Evolutionary conservation across 2,888 invertebrate species (phyloP), one percentile per base, ranked within the genome.

Genomic region (Matsumyia berberina): DNA sequence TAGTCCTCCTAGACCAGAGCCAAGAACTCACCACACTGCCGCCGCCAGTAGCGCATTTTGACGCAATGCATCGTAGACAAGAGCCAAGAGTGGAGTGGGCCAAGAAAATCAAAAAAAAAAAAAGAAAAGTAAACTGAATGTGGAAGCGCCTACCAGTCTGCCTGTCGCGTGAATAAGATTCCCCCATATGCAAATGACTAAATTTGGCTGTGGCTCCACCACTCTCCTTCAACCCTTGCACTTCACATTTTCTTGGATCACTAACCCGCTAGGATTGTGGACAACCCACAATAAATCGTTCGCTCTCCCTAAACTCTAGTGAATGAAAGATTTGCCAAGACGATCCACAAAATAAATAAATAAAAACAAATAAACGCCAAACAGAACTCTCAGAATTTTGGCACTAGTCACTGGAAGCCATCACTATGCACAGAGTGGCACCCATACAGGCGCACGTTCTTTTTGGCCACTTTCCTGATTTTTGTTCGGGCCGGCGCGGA

Each of bases 61-160:
- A 85, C 85, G 85, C 85, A 85, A 60, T 85, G 85, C 85, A 85
- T 53, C 85, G 66, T 76, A 85, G 85, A 85, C 85, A 80, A 76
- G 80, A 80, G 85, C 80, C 76, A 85, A 85, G 12, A 66, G 74
- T 67, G 70, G 70, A 66, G 76, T 80, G 69, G 74, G 85, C 85
- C 80, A 80, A 85, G 37, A 79, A 79, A 64, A 37, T 35, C 29
- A 51, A 64, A 17, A 35, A 55, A 57, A 42, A 35, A 37, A 76
- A 60, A 49, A 12, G 4, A 33, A 31, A 39, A 46, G 24, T n/a
- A 39, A 12, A 0, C 19, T 49, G 17, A 15, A 72, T 46, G 24
- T 60, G 66, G 58, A 70, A 74, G 85, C 85, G 85, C 80, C 85
- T 80, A 76, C 42, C 66, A 76, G 85, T 85, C 85, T 85, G 70